Evolutionary conservation across 2,888 invertebrate genomes (phyloP), one percentile per base, ranked within the genome.

Genomic region (Mantis religiosa): DNA sequence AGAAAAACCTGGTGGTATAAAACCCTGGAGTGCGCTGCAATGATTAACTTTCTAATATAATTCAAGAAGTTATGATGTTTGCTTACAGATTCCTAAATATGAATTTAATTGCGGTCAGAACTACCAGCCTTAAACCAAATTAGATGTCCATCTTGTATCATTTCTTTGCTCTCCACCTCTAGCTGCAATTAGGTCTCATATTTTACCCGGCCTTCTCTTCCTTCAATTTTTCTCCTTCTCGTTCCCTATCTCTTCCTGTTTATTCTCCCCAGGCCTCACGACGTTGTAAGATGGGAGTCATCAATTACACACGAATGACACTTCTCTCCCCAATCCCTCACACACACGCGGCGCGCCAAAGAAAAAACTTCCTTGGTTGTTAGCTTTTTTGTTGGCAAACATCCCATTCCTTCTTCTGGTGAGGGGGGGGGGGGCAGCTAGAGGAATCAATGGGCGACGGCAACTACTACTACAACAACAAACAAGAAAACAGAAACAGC

Each of bases 231-330:
- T 89, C 86, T 89, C 83, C 86, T 87, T 82, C 84, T 85, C 82
- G 71, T 30, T 87, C 82, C 41, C 54, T 84, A 41, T 54, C 88
- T 85, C 30, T 87, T 89, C 86, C 86, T 87, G 86, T 87, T 82
- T 83, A 82, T 83, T 54, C 28, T 87, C 82, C 41, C 54, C 41
- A 28, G 28, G 83, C 71, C 30, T 85, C 81, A 71, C 47, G 85
- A 85, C 81, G 84, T 30, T 84, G 71, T n/a, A 82, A 87, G 87
- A 87, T 28, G n/a, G 34, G 82, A 87, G 88, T 88, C 89, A 89
- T 89, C 89, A 88, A 89, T 89, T 89, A 89, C 89, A 88, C 84
- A 81, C 84, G 88, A 88, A 89, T 89, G 89, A 89, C 89, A 88
- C 88, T 34, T 88, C 87, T 15, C 54, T 25, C 89, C 89, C 84